Evolutionary conservation across 2,113 vertebrate species (phyloP), one percentile per base, ranked within the genome.

Genomic region (Caranx melampygus): DNA sequence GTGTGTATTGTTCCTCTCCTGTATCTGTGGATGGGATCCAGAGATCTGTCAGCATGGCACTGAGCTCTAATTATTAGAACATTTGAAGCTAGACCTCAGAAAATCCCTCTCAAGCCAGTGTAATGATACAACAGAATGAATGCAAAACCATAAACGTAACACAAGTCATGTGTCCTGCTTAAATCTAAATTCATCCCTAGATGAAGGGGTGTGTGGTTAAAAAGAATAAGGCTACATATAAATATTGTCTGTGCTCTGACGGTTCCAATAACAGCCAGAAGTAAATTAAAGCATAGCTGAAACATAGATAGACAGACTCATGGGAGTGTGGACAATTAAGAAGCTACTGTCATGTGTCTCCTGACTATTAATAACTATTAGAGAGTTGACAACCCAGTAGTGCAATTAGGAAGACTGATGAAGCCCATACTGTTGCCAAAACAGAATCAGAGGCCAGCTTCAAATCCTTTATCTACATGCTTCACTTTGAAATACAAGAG

Each of bases 311-410:
- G 21, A 60, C 63, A 66, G 60, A 68, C 20, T 44, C 54, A 13
- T n/a, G 59, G 33, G 55, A 60, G 60, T 34, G 18, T 35, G 1
- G 71, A 55, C 72, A 81, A 72, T 87, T 72, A 74, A 63, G 75
- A 65, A 75, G 55, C 26, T 58, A 68, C 59, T 40, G 44, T 55
- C 49, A 83, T 78, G 60, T 54, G 78, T 84, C 77, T 76, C 33
- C 55, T 63, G 52, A 77, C 63, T 84, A 75, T 88, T 83, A 70
- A 86, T 83, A 86, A 76, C 69, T 54, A 79, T 89, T 68, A 86
- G 54, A 8, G 18, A 72, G 51, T 49, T 66, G 58, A 79, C 26
- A 67, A 59, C 52, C 83, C 76, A 60, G 62, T 33, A 45, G 40
- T 60, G 66, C 75, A 79, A 69, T 80, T 78, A 45, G 12, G 37